Base-by-base conservation (phyloP, 2,888 invertebrate genomes). In the Sinotaia quadrata region DNA sequence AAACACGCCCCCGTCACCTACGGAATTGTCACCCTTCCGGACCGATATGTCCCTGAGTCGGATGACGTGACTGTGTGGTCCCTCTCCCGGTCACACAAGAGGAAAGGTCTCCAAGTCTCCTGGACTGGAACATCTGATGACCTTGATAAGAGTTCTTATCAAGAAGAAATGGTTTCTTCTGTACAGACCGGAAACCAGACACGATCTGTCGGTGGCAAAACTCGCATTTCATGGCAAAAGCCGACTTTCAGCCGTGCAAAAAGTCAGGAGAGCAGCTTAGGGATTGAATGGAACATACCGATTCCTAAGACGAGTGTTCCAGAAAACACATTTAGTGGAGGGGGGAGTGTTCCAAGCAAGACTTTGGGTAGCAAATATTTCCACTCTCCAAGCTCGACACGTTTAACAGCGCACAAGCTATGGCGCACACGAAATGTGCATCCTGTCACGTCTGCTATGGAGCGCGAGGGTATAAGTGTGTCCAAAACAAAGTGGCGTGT, bases 371-470 rank as follows among this genome's bases (percentile, higher is more conserved):
- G n/a, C n/a, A n/a, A n/a, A n/a, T n/a, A n/a, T n/a, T n/a, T n/a
- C n/a, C n/a, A n/a, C n/a, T n/a, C n/a, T n/a, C n/a, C n/a, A n/a
- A n/a, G n/a, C n/a, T n/a, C n/a, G n/a, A n/a, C n/a, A n/a, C n/a
- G n/a, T n/a, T n/a, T n/a, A n/a, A n/a, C n/a, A n/a, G n/a, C n/a
- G n/a, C n/a, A 7, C 29, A 37, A n/a, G 8, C 52, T 54, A 4
- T 34, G 57, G 37, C 68, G 59, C 44, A 61, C 36, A 5, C 65
- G 60, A 10, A 69, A 75, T 51, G 51, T 75, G 15, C 71, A 73
- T 44, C 75, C 73, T 10, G 69, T 75, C 27, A 60, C 75, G 18
- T 68, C 75, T 36, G 75, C 71, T 41, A 65, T 75, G 68, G 57
- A 71, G 34, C 69, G 71, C 24, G 59, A 73, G 15, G 75, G 75